A percentile compares a stretch with the other conserved stretches of the same genome.
These are phyloP conservation scores for Callinectes sapidus DNA, from an alignment of 2,888 invertebrate genomes.

Conservation along the genomic window DNA sequence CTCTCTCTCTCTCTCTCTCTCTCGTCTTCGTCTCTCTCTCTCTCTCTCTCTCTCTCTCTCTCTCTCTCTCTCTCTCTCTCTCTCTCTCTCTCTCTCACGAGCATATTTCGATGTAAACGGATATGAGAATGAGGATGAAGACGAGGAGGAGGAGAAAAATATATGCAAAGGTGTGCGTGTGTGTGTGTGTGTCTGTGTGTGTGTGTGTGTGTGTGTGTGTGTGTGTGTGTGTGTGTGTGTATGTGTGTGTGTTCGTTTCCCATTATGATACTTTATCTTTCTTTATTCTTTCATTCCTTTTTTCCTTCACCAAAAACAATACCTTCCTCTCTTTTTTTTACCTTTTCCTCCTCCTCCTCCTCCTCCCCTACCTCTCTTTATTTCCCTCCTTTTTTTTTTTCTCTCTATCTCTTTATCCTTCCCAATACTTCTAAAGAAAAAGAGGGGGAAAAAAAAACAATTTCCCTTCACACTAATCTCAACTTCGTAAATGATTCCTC, in stretches of 20 bases:
- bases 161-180: not conserved
- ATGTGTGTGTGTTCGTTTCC: not conserved
- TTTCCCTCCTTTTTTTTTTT: not conserved
- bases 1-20: slow-evolving; percentile 33
- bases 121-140: not conserved
- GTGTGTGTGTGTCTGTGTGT: not conserved
- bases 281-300: not conserved
- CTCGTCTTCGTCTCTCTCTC: too few relatives aligned
- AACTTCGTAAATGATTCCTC: not conserved
- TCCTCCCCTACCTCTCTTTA: not conserved
- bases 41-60: slow-evolving; percentile 37
- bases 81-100: not conserved
- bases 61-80: slow-evolving; percentile 33
- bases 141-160: not conserved
- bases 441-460: not conserved
- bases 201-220: not conserved
- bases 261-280: not conserved
- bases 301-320: not conserved
- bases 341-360: not conserved
- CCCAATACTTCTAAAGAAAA: not conserved
- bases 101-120: not conserved
- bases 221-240: not conserved
- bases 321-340: not conserved
- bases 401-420: not conserved
- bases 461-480: not conserved